Evolutionary conservation across 2,113 vertebrate species (phyloP), one percentile per base, ranked within the genome.

Genomic region (Rhabdornis inornatus): DNA sequence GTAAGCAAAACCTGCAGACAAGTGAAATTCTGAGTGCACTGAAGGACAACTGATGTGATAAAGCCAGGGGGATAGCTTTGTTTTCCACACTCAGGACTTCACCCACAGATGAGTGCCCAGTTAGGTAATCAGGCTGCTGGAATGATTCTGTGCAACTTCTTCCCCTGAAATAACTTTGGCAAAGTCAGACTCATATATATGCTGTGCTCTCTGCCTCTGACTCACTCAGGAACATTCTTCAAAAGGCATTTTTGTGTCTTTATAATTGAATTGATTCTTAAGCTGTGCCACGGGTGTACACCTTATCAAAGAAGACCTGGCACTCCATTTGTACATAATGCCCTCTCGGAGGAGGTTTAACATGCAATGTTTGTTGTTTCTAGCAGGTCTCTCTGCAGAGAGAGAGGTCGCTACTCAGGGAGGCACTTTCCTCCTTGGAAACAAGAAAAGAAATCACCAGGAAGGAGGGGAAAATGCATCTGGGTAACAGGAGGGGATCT

Each of bases 401-500:
- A 97, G 96, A 97, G 95, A 98, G 97, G 97, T 98, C 92, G 75
- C 97, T 95, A 96, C 96, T 97, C 97, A 96, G 95, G 87, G 69
- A 98, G 96, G 97, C 95, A 97, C 97, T 98, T 98, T 97, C 97
- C 97, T 98, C 97, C 98, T 98, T 97, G 96, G 95, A 96, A 97
- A 96, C 95, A 98, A 98, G 97, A 98, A 98, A 98, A 98, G 97
- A 98, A 98, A 98, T 98, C 98, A 96, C 97, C 71, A 64, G 97
- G 97, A 98, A 97, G 92, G 94, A 96, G 95, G 91, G 63, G 90
- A 70, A 95, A 97, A 98, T 97, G 97, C 96, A 96, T 97, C 97
- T 96, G 94, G 92, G 97, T 97, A 98, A 98, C 96, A 98, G 98
- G 96, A 98, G 97, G 97, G 96, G 97, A 97, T 97, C 97, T 96